These are phyloP conservation scores for Aegithalos caudatus DNA, from an alignment of 2,113 vertebrate species.

Conservation along the genomic window DNA sequence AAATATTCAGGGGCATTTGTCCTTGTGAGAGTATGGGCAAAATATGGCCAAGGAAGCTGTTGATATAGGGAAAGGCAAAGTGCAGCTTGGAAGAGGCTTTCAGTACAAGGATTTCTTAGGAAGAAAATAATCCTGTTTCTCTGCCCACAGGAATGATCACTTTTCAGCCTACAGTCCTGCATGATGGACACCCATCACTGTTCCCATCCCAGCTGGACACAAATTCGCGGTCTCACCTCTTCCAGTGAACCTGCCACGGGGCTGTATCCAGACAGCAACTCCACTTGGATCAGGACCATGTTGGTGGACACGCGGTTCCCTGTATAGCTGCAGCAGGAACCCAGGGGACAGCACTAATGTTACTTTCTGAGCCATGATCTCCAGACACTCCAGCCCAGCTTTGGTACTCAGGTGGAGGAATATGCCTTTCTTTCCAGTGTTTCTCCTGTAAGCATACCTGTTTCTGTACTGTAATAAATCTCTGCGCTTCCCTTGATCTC, in stretches of 20 bases:
- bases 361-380: conserved; percentile 29
- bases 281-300: conserved; percentile 60
- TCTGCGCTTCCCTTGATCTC: neutral
- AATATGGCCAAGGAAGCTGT: neutral
- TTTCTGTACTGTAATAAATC: neutral
- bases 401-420: neutral
- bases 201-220: conserved; percentile 3
- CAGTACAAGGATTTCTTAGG: neutral
- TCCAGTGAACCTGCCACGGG: conserved; percentile 31
- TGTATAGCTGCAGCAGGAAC: conserved; percentile 50
- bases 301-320: conserved; percentile 57
- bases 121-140: neutral
- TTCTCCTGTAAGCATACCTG: neutral
- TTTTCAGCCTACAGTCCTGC: neutral
- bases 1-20: neutral
- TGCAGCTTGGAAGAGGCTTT: neutral
- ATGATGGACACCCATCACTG: neutral
- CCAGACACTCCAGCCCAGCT: neutral
- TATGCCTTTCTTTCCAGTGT: neutral
- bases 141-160: neutral
- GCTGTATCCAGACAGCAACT: conserved; percentile 61
- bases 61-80: neutral
- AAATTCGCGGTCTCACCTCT: neutral
- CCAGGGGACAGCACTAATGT: conserved; percentile 24
- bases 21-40: neutral